A percentile compares a stretch with the other conserved stretches of the same genome.
Evolutionary conservation across 2,888 invertebrate genomes (phyloP).

Genomic region (Leucozona laternaria): DNA sequence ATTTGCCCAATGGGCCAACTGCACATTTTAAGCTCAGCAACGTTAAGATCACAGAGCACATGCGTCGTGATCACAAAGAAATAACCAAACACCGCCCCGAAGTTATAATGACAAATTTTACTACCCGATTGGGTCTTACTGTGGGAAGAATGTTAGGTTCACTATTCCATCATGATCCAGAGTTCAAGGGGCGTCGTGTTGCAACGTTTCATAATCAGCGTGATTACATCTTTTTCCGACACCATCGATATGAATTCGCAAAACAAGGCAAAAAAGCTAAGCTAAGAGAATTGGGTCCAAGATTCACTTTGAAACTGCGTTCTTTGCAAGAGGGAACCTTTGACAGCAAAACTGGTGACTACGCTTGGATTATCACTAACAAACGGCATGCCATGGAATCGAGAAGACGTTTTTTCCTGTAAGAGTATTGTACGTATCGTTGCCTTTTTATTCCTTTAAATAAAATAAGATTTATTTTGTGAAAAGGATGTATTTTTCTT

Average conservation of each 20-base stretch:
- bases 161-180: slow-evolving; percentile 97
- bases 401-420: slow-evolving; percentile 96
- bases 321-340: slow-evolving; percentile 98
- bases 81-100: slow-evolving; percentile 96
- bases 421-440: slow-evolving; percentile 77
- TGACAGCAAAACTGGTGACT: slow-evolving; percentile 98
- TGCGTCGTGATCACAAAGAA: slow-evolving; percentile 91
- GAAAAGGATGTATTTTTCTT: not conserved
- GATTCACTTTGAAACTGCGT: slow-evolving; percentile 96
- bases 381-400: slow-evolving; percentile 97
- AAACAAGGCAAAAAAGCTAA: slow-evolving; percentile 89
- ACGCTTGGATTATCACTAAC: slow-evolving; percentile 96
- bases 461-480: slow-evolving; percentile 37
- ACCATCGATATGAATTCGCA: slow-evolving; percentile 98
- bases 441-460: slow-evolving; percentile 34
- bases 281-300: slow-evolving; percentile 97
- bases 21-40: slow-evolving; percentile 97
- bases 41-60: slow-evolving; percentile 94
- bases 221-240: slow-evolving; percentile 99
- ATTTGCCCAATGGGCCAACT: slow-evolving; percentile 98
- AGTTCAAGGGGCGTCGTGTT: slow-evolving; percentile 96
- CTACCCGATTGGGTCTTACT: slow-evolving; percentile 95
- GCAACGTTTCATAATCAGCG: slow-evolving; percentile 99
- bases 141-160: slow-evolving; percentile 97
- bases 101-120: slow-evolving; percentile 97